Percentiles rank a stretch among this genome's conserved stretches.
phyloP scores from a whole-genome alignment of 2,113 vertebrate species.

The Sinocyclocheilus anshuiensis region DNA sequence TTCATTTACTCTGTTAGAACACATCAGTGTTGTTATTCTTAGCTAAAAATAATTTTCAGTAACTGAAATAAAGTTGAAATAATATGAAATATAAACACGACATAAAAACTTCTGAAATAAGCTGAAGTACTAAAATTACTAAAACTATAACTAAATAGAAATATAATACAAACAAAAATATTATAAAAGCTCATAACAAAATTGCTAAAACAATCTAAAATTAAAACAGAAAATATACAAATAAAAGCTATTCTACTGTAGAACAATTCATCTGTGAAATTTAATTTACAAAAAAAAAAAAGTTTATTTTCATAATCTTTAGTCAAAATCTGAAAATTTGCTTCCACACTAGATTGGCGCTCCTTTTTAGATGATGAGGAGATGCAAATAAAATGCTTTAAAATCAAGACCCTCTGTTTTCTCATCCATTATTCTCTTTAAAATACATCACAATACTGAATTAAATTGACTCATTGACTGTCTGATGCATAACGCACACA shows the following conservation, averaged over 20 bases:
- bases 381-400: background rate
- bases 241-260: background rate
- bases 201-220: no score
- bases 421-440: background rate
- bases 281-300: background rate
- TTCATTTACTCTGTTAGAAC: background rate
- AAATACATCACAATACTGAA: background rate
- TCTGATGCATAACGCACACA: background rate
- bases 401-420: background rate
- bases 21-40: background rate
- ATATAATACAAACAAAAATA: background rate
- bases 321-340: background rate
- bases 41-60: background rate
- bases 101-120: background rate
- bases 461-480: background rate
- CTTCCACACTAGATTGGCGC: background rate
- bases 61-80: background rate
- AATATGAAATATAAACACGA: background rate
- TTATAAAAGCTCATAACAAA: no score
- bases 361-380: background rate
- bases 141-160: background rate
- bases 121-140: background rate
- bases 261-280: background rate
- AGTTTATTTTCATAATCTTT: background rate
- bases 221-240: background rate